Conservation (phyloP, 2,888 invertebrate genomes). For the Parapristionchus giblindavisi region DNA sequence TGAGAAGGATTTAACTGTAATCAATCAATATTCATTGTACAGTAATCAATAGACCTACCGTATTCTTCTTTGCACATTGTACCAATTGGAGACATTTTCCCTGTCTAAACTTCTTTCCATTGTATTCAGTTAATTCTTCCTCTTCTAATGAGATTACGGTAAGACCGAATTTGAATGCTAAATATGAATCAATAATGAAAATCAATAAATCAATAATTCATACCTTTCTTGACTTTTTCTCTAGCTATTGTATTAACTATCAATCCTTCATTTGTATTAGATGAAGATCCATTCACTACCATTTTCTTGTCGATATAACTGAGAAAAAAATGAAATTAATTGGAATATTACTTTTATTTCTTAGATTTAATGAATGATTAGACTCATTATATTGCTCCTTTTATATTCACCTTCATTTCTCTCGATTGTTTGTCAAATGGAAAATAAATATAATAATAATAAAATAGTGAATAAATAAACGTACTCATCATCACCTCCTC, state of each 20-base stretch:
- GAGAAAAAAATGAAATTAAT: too few species aligned
- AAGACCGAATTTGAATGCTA: slow-evolving; percentile 34
- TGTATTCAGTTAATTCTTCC: slow-evolving; percentile 21
- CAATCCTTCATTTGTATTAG: too few species aligned
- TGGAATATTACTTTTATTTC: too few species aligned
- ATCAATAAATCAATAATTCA: neutral
- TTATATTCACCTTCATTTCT: too few species aligned
- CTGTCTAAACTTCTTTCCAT: slow-evolving; percentile 22
- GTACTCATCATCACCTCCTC: neutral
- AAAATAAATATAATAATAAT: too few species aligned
- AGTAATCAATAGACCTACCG: neutral
- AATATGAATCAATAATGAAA: neutral
- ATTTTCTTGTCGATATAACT: too few species aligned
- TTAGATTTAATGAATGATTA: too few species aligned
- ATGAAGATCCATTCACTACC: too few species aligned
- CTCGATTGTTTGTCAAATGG: too few species aligned
- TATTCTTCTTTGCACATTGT: slow-evolving; percentile 22
- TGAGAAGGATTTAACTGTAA: slow-evolving; percentile 34
- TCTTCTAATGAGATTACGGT: slow-evolving; percentile 3
- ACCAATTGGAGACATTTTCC: slow-evolving; percentile 38
- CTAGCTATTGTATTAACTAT: neutral
- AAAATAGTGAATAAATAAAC: too few species aligned
- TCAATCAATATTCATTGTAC: too few species aligned
- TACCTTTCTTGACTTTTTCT: slow-evolving; percentile 14
- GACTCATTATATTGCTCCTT: too few species aligned